Conservation (phyloP, 2,797 vertebrate species). For the Notolepis coatsorum region DNA sequence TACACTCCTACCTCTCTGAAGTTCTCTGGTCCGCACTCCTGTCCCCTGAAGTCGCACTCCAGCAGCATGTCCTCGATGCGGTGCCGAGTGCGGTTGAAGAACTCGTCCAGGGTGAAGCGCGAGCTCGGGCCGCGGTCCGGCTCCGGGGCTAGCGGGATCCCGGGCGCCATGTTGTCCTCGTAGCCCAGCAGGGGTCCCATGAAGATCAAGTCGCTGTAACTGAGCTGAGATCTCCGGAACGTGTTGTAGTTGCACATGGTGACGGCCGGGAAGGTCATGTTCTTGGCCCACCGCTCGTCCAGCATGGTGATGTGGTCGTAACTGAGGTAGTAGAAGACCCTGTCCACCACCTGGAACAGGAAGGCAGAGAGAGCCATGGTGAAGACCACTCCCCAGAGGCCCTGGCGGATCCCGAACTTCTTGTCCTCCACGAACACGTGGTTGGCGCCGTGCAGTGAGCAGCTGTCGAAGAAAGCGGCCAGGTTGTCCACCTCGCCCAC, state of each 20-base stretch:
- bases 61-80: conserved; percentile 95
- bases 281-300: conserved; percentile 83
- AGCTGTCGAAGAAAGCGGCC: conserved; percentile 86
- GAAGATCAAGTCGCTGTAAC: conserved; percentile 90
- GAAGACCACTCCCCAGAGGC: conserved; percentile 88
- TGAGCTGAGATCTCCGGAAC: conserved; percentile 90
- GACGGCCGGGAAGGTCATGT: conserved; percentile 90
- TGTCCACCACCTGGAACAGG: conserved; percentile 90
- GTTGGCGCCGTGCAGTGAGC: conserved; percentile 92
- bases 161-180: conserved; percentile 88
- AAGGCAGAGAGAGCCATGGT: conserved; percentile 88
- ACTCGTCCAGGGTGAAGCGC: conserved; percentile 86
- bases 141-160: conserved; percentile 83
- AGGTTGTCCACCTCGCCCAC: conserved; percentile 72
- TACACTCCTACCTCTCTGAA: conserved; percentile 86
- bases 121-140: conserved; percentile 70
- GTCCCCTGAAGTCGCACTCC: conserved; percentile 88
- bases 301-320: conserved; percentile 91
- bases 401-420: conserved; percentile 84
- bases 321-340: conserved; percentile 87
- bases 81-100: conserved; percentile 92
- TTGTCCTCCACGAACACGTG: conserved; percentile 89
- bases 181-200: conserved; percentile 89
- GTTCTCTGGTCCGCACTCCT: conserved; percentile 85
- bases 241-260: conserved; percentile 95